Percentiles rank a stretch among this genome's conserved stretches.
These are phyloP conservation scores for Pangasius mekongensis DNA, from an alignment of 2,797 vertebrate species.

Conservation along the genomic window DNA sequence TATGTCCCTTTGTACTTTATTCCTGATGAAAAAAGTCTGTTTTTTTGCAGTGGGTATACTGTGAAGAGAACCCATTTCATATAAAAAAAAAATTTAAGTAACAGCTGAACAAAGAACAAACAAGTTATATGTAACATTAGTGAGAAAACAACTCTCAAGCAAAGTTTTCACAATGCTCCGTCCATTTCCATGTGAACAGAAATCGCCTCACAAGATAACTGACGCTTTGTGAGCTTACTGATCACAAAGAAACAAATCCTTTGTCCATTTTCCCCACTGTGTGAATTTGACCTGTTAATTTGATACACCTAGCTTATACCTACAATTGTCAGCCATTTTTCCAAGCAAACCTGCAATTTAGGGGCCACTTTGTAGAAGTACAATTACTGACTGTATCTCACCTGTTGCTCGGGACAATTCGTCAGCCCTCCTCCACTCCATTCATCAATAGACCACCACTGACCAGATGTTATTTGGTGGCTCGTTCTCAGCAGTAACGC, in stretches of 20 bases:
- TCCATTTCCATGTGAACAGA: not conserved
- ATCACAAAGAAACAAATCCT: not conserved
- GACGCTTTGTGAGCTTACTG: constrained; percentile 1
- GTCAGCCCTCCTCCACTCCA: constrained; percentile 6
- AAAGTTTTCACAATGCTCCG: not conserved
- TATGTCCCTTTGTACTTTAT: not conserved
- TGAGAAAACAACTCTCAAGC: not conserved
- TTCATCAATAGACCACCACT: not conserved
- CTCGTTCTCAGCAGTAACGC: not conserved
- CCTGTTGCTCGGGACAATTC: not conserved
- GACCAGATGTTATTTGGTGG: constrained; percentile 5
- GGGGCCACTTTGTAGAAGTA: not conserved
- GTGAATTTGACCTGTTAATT: constrained; percentile 17
- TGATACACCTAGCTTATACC: not conserved
- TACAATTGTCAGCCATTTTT: not conserved
- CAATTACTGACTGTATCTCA: constrained; percentile 5
- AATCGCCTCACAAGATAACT: not conserved
- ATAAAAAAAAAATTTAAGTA: not conserved
- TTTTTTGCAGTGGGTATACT: not conserved
- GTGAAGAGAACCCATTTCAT: not conserved
- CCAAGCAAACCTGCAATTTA: constrained; percentile 9
- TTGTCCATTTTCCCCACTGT: not conserved
- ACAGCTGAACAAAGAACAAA: not conserved
- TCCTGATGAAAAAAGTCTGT: not conserved
- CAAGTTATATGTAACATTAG: not conserved